A percentile compares a stretch with the other conserved stretches of the same genome.
Conservation (phyloP, 2,888 invertebrate genomes). For the Tolmerus cingulatus region DNA sequence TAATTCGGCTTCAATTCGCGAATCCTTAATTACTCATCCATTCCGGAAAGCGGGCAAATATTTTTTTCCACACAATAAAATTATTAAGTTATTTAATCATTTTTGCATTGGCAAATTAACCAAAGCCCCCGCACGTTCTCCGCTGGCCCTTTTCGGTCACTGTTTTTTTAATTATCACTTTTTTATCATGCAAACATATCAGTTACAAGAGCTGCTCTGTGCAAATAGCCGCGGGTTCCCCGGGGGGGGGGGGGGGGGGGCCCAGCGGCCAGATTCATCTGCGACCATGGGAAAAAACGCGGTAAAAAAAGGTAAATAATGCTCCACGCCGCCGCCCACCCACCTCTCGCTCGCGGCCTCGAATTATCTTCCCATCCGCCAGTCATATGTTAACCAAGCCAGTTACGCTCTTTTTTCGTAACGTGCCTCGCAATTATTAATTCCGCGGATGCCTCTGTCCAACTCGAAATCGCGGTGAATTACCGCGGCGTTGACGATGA, state of each 20-base stretch:
- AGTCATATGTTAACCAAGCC: conserved; percentile 30
- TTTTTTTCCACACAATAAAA: conserved; percentile 41
- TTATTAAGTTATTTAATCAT: conserved; percentile 47
- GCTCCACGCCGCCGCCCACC: not conserved
- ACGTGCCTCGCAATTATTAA: not conserved
- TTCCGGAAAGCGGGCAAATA: not conserved
- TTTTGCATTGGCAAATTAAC: conserved; percentile 43
- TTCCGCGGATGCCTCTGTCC: not conserved
- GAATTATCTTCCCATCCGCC: conserved; percentile 10
- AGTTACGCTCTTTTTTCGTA: not conserved
- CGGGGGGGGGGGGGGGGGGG: not conserved
- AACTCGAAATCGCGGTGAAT: not conserved
- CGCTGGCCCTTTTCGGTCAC: not conserved
- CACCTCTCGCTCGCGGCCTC: not conserved
- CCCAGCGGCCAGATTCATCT: not conserved
- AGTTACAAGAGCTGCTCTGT: conserved; percentile 6
- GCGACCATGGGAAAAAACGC: not conserved
- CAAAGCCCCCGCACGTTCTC: not conserved
- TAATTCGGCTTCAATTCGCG: not conserved
- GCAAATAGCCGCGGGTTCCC: not conserved
- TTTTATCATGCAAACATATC: conserved; percentile 25
- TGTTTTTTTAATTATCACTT: conserved; percentile 27
- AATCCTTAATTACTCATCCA: conserved; percentile 32
- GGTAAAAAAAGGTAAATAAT: not conserved
- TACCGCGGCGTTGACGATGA: not conserved